Percentiles rank a stretch among this genome's conserved stretches.
Conservation (phyloP, 2,797 vertebrate species). For the Lutjanus campechanus region DNA sequence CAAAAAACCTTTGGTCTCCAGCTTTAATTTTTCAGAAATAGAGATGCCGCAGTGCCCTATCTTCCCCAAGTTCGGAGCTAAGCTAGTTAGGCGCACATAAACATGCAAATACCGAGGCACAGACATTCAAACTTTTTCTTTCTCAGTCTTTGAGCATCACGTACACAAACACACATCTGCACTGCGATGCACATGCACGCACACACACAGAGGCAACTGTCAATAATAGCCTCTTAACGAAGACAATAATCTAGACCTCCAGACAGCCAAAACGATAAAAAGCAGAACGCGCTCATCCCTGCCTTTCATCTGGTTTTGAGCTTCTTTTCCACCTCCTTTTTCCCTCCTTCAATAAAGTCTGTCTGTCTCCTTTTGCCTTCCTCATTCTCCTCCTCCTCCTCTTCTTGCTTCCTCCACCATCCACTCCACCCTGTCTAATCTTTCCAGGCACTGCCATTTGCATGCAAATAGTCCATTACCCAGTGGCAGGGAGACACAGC, state of each 20-base stretch:
- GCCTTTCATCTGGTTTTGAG: conserved; percentile 72
- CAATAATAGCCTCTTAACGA: conserved; percentile 73
- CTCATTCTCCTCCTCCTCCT: conserved; percentile 50
- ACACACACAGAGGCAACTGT: conserved; percentile 56
- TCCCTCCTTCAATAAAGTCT: conserved; percentile 75
- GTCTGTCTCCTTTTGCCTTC: conserved; percentile 68
- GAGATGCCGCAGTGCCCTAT: conserved; percentile 81
- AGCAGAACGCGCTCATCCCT: conserved; percentile 66
- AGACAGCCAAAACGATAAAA: conserved; percentile 70
- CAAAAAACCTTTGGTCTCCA: conserved; percentile 85
- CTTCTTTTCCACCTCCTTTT: conserved; percentile 68
- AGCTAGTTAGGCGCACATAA: conserved; percentile 80
- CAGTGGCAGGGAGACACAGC: conserved; percentile 83
- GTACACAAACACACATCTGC: conserved; percentile 43
- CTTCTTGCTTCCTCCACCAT: conserved; percentile 73
- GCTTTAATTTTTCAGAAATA: conserved; percentile 84
- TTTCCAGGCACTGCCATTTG: conserved; percentile 86
- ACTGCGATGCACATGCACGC: conserved; percentile 19
- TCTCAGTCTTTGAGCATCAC: conserved; percentile 66
- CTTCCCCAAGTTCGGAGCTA: conserved; percentile 79
- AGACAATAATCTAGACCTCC: conserved; percentile 71
- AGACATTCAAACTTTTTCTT: conserved; percentile 74
- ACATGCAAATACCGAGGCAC: conserved; percentile 78
- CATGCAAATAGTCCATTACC: conserved; percentile 89
- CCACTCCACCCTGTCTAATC: conserved; percentile 85